These are phyloP conservation scores for Eristalis tenax DNA, from an alignment of 2,888 invertebrate genomes.

Conservation along the genomic window DNA sequence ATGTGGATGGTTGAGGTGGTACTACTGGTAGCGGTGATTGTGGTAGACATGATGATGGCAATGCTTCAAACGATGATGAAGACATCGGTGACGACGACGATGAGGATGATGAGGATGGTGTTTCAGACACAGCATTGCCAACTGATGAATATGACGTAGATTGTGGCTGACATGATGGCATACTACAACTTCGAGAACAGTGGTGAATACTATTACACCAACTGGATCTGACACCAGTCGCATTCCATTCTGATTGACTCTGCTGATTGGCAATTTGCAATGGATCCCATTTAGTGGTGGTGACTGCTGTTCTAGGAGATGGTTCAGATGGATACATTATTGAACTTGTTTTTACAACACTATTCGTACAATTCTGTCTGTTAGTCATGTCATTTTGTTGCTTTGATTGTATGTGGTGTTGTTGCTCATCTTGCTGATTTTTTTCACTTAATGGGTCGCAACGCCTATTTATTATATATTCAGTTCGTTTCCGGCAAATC, in stretches of 20 bases:
- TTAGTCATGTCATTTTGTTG: conserved; percentile 37
- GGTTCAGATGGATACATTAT: conserved; percentile 28
- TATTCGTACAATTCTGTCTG: conserved; percentile 49
- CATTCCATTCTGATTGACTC: conserved; percentile 62
- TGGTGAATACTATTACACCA: conserved; percentile 37
- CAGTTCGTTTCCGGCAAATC: conserved; percentile 48
- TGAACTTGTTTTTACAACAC: conserved; percentile 51
- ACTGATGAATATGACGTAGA: conserved; percentile 51
- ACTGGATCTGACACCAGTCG: conserved; percentile 36
- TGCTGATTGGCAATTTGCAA: conserved; percentile 51
- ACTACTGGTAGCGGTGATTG: neutral
- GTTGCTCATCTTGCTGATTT: neutral
- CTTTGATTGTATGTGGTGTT: conserved; percentile 16
- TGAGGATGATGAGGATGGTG: conserved; percentile 20
- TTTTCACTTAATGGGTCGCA: conserved; percentile 7
- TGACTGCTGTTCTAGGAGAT: conserved; percentile 14
- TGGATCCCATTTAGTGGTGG: conserved; percentile 31
- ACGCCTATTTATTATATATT: conserved; percentile 31
- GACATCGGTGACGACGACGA: neutral
- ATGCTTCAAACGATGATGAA: conserved; percentile 20
- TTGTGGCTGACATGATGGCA: conserved; percentile 59
- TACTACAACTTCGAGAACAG: conserved; percentile 31
- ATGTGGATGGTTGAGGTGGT: conserved; percentile 13
- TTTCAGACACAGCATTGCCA: conserved; percentile 44
- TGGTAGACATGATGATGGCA: conserved; percentile 14